These are phyloP conservation scores for Pimpla rufipes DNA, from an alignment of 2,888 invertebrate species.

Conservation along the genomic window DNA sequence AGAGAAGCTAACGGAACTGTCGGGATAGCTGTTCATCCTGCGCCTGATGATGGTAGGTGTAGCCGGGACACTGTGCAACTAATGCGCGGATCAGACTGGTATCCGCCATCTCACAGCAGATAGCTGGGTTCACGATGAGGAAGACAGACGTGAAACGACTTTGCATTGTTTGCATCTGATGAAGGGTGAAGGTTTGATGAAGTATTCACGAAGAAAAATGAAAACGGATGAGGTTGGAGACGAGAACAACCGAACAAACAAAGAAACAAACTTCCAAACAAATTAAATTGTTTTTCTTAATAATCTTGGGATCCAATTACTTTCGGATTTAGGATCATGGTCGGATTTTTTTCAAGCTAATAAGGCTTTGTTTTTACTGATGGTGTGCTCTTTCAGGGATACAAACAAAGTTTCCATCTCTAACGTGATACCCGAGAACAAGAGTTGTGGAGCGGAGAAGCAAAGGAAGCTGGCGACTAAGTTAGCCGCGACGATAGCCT, in stretches of 20 bases:
- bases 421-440: conserved; percentile 20
- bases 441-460: conserved; percentile 18
- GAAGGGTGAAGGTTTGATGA: neutral
- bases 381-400: neutral
- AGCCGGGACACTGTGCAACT: conserved; percentile 11
- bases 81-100: conserved; percentile 30
- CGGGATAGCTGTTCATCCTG: neutral
- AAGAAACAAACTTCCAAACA: too few relatives aligned
- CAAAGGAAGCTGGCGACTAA: conserved; percentile 35
- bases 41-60: conserved; percentile 21
- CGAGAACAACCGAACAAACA: neutral
- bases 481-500: conserved; percentile 53
- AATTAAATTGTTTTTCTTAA: too few relatives aligned
- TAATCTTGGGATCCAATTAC: too few relatives aligned
- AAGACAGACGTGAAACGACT: conserved; percentile 1
- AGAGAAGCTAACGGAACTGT: conserved; percentile 21
- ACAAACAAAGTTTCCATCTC: conserved; percentile 33
- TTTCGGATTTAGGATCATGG: too few relatives aligned
- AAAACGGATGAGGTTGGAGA: neutral
- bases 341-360: too few relatives aligned
- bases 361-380: neutral
- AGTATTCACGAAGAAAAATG: neutral
- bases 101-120: neutral
- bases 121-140: conserved; percentile 12
- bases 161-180: conserved; percentile 22